Evolutionary conservation across 1,140 invertebrate species (phyloP), one percentile per base, ranked within the genome.

Genomic region (Drosophila melanogaster): DNA sequence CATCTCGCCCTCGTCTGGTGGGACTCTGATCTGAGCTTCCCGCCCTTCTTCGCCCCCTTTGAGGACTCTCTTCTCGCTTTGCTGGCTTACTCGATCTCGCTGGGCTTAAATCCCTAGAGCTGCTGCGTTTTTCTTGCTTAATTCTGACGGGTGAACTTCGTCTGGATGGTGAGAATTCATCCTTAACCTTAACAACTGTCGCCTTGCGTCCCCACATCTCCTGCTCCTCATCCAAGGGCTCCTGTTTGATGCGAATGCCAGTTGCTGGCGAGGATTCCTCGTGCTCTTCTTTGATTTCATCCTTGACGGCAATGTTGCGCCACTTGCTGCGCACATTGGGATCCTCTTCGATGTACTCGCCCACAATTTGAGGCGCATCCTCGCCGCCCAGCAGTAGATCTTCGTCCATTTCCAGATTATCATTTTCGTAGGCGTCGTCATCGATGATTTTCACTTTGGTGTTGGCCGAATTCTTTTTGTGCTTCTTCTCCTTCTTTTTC

Each of bases 361-460:
- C 97, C n/a, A 96, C 97, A 76, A 98, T 95, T 91, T 97, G 96
- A 6, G 98, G 98, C 0, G 96, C 96, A 93, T 98, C 96, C 87
- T 98, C 97, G 24, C 95, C 95, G 19, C 94, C 92, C 35, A 94
- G 94, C 33, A 95, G 90, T 7, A 97, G 93, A 61, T 97, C 95
- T 46, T 96, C 92, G 76, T 96, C 95, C 65, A 95, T 94, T 69
- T 95, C 94, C 59, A 95, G 94, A 0, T 95, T 84, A 22, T 94
- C 94, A 8, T 93, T 93, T 7, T 96, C 72, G 84, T 96, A 95
- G 30, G 96, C 91, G 86, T 98, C 97, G 93, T 98, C 97, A 92
- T 98, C 98, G 67, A 98, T 96, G 70, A 99, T 97, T 93, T 95
- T 95, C 3, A 98, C 94, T 76, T 97, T 98, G 83, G 49, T 95